phyloP scores from a whole-genome alignment of 1,140 invertebrate species.

The Anagrus nilaparvatae region DNA sequence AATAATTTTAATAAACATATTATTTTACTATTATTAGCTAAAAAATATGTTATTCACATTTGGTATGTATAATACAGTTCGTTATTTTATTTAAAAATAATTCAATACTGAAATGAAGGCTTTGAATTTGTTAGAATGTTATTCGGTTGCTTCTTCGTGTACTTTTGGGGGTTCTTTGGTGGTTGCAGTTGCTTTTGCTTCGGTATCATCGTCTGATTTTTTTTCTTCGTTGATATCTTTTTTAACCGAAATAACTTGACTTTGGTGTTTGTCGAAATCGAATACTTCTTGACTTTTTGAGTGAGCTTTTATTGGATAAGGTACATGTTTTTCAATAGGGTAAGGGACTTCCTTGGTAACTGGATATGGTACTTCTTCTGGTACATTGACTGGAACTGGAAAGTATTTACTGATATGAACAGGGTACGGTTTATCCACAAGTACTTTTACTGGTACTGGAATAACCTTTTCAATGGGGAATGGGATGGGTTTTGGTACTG shows the following conservation, averaged over 20 bases:
- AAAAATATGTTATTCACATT: no score
- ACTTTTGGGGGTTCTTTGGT: conserved; percentile 12
- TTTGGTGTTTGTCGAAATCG: no score
- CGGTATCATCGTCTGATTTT: conserved; percentile 2
- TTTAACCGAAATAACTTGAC: no score
- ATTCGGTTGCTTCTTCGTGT: conserved; percentile 1
- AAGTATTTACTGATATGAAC: conserved; percentile 30
- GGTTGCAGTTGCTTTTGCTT: no score
- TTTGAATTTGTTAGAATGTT: no score
- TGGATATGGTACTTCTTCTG: conserved; percentile 23
- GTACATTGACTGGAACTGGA: conserved; percentile 26
- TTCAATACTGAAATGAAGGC: no score
- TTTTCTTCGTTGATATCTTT: background rate
- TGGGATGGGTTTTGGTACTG: conserved; percentile 46
- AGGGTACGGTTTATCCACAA: conserved; percentile 37
- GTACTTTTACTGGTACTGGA: conserved; percentile 51
- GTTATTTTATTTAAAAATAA: no score
- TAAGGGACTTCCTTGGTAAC: conserved; percentile 23
- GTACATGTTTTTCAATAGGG: conserved; percentile 26
- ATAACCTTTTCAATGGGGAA: conserved; percentile 47
- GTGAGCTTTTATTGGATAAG: conserved; percentile 22
- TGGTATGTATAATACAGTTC: no score
- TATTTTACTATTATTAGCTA: no score
- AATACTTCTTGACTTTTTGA: no score
- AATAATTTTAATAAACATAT: no score